Percentiles rank a stretch among this genome's conserved stretches.
phyloP scores from a whole-genome alignment of 2,113 vertebrate species.

The Corythoichthys intestinalis region DNA sequence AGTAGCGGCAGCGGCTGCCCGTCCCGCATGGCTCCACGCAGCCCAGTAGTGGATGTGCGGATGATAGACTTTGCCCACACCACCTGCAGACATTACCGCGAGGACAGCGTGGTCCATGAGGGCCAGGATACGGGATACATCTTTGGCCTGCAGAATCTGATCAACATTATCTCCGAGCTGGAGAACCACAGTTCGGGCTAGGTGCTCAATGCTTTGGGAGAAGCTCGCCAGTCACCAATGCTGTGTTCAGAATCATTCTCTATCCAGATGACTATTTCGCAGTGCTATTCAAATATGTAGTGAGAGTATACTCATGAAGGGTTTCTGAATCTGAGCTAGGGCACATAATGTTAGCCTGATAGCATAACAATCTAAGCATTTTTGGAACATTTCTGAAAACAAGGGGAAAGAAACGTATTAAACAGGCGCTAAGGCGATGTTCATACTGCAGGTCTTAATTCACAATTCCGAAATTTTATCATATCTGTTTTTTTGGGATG shows the following conservation, averaged over 20 bases:
- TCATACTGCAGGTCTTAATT: too few relatives aligned
- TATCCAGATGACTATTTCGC: background rate
- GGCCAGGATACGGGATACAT: constrained; percentile 95
- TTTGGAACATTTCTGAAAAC: too few relatives aligned
- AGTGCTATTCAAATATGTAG: background rate
- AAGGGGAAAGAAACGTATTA: too few relatives aligned
- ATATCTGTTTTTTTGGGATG: too few relatives aligned
- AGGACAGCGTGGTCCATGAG: constrained; percentile 91
- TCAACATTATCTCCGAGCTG: constrained; percentile 97
- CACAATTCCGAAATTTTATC: too few relatives aligned
- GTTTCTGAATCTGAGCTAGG: too few relatives aligned
- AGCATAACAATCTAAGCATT: too few relatives aligned
- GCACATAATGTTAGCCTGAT: too few relatives aligned
- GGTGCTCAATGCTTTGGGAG: constrained; percentile 53
- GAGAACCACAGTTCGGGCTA: constrained; percentile 88
- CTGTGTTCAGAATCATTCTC: constrained; percentile 2
- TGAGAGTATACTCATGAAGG: background rate
- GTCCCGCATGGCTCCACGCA: constrained; percentile 65
- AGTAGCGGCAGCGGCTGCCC: constrained; percentile 13
- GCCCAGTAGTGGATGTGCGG: constrained; percentile 82
- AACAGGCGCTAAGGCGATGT: too few relatives aligned
- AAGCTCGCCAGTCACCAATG: background rate
- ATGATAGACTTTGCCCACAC: constrained; percentile 98
- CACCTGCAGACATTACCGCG: constrained; percentile 91
- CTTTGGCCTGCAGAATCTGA: constrained; percentile 96